A percentile compares a stretch with the other conserved stretches of the same genome.
phyloP scores from a whole-genome alignment of 2,888 invertebrate genomes.

The Gibbula magus region DNA sequence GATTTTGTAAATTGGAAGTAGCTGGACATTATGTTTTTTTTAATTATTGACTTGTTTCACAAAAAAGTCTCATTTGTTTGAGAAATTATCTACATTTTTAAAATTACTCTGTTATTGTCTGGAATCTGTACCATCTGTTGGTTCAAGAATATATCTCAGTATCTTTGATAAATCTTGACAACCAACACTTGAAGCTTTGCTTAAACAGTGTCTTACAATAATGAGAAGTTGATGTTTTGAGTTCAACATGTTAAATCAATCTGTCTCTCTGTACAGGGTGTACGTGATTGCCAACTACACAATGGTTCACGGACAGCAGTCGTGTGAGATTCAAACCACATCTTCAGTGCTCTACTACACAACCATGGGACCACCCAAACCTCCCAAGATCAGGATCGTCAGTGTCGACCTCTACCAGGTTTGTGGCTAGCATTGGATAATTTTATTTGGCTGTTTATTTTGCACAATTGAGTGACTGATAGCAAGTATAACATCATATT shows the following conservation, averaged over 20 bases:
- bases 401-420: conserved; percentile 70
- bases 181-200: no score
- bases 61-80: background rate
- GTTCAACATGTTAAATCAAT: background rate
- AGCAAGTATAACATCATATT: no score
- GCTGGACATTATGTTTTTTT: no score
- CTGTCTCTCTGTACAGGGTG: conserved; percentile 54
- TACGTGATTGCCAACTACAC: conserved; percentile 73
- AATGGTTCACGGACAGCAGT: conserved; percentile 64
- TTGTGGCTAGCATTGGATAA: background rate
- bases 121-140: no score
- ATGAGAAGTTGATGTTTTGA: background rate
- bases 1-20: no score
- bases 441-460: background rate
- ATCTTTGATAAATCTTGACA: no score
- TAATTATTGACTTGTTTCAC: no score
- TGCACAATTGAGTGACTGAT: no score
- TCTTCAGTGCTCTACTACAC: conserved; percentile 72
- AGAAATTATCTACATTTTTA: no score
- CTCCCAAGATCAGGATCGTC: conserved; percentile 65
- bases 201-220: no score
- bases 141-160: no score
- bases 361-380: conserved; percentile 70
- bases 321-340: conserved; percentile 71
- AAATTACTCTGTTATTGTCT: no score